A percentile compares a stretch with the other conserved stretches of the same genome.
Conservation (phyloP, 1,140 invertebrate genomes). For the Drosophila cardini region DNA sequence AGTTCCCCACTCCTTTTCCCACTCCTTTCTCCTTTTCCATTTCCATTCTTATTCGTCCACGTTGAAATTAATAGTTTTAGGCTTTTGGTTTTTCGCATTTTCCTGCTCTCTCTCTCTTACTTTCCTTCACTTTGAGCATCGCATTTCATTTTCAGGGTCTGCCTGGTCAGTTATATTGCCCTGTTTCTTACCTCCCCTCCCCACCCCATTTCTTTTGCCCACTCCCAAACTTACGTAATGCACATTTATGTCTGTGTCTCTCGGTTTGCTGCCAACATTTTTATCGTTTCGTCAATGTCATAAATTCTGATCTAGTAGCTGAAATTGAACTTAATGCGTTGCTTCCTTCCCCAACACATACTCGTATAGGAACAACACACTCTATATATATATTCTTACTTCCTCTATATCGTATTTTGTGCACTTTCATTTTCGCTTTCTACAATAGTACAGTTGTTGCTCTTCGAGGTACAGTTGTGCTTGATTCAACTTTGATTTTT, state of each 20-base stretch:
- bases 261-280: conserved; percentile 66
- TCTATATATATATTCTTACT: neutral
- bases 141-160: conserved; percentile 74
- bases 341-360: conserved; percentile 8
- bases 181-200: conserved; percentile 2
- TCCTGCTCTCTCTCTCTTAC: neutral
- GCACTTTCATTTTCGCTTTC: neutral
- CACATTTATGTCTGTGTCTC: conserved; percentile 70
- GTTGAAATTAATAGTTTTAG: conserved; percentile 84
- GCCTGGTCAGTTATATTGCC: conserved; percentile 68
- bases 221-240: conserved; percentile 55
- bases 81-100: conserved; percentile 55
- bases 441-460: no score
- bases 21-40: neutral
- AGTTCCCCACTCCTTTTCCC: neutral
- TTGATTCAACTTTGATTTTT: neutral
- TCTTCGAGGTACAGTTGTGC: conserved; percentile 38
- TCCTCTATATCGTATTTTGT: conserved; percentile 13
- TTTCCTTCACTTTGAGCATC: conserved; percentile 45
- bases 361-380: conserved; percentile 11
- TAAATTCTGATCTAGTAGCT: conserved; percentile 82
- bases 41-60: conserved; percentile 16
- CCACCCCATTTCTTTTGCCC: no score
- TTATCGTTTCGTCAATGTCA: conserved; percentile 83
- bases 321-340: conserved; percentile 81